Evolutionary conservation across 2,113 vertebrate genomes (phyloP), one percentile per base, ranked within the genome.

Genomic region (Actenoides hombroni): DNA sequence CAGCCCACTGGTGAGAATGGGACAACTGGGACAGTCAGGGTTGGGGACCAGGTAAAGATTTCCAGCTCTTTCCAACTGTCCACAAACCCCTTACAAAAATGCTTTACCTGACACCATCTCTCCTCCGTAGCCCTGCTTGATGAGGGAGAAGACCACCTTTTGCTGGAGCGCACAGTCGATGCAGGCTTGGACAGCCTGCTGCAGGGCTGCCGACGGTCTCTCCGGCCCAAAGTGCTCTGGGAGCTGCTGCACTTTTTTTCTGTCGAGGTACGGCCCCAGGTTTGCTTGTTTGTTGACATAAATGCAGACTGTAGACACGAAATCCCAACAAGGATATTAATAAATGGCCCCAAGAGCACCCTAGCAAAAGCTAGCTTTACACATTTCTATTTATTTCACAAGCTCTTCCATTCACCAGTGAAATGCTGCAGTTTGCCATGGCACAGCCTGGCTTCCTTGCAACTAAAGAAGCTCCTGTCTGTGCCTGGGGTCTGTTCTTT

Each of bases 91-190:
- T 39, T 15, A 53, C 40, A 37, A 10, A 51, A 49, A 31, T 15
- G 29, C 70, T 84, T 97, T 98, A 99, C 99, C 99, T 98, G 99
- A 99, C 93, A 99, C 99, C 95, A 98, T 98, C 97, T 99, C 99
- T 3, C 98, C 99, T 26, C 99, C 99, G 0, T 99, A 99, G 96
- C 99, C 99, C 93, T 99, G 99, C 40, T 98, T 99, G 98, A 99
- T 98, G 89, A 99, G 98, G 1, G 99, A 99, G 97, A 99, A 99
- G 91, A 99, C 99, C 0, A 97, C 98, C 97, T 99, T 99, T 90
- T 99, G 99, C 97, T 99, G 99, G 95, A 98, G 99, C 3, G 99
- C 99, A 4, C 99, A 99, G 98, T 99, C 98, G 7, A 99, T 99
- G 98, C 99, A 99, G 10, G 99, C 99, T 78, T 99, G 99, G 11